A percentile compares a stretch with the other conserved stretches of the same genome.
These are phyloP conservation scores for Brachystomella parvula DNA, from an alignment of 1,140 invertebrate species.

Conservation along the genomic window DNA sequence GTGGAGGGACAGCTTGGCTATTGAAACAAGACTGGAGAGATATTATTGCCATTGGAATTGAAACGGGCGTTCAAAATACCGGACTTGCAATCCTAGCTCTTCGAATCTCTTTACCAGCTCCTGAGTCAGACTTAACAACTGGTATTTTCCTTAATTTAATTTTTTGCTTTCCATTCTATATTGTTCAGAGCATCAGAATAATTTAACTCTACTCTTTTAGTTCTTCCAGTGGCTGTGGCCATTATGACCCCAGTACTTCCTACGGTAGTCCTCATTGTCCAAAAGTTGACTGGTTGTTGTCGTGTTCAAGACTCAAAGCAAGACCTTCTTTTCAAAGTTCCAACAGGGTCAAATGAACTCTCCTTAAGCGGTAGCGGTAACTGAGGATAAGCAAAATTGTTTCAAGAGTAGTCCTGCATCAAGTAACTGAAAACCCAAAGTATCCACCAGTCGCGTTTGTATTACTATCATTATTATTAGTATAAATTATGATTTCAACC, in stretches of 20 bases:
- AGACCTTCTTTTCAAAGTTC: neutral
- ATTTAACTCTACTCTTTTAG: slow-evolving; percentile 44
- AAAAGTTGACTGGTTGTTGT: slow-evolving; percentile 9
- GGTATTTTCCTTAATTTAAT: slow-evolving; percentile 45
- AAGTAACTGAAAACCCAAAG: too few species aligned
- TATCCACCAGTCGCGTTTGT: too few species aligned
- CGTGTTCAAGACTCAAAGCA: neutral
- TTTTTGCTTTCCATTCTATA: neutral
- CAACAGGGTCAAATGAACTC: neutral
- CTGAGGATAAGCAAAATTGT: too few species aligned
- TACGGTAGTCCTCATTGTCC: slow-evolving; percentile 39
- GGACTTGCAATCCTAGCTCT: slow-evolving; percentile 61
- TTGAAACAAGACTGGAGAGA: slow-evolving; percentile 57
- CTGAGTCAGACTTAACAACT: slow-evolving; percentile 70
- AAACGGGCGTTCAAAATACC: slow-evolving; percentile 92
- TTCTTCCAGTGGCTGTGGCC: slow-evolving; percentile 77
- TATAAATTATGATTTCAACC: too few species aligned
- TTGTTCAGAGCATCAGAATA: neutral
- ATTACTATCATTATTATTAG: too few species aligned
- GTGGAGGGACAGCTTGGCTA: slow-evolving; percentile 54
- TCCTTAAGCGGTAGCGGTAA: neutral
- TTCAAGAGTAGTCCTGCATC: too few species aligned
- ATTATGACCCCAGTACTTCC: slow-evolving; percentile 90
- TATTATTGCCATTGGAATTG: slow-evolving; percentile 76
- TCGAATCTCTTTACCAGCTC: slow-evolving; percentile 58